phyloP scores from a whole-genome alignment of 2,113 vertebrate genomes.

The Verasper variegatus region DNA sequence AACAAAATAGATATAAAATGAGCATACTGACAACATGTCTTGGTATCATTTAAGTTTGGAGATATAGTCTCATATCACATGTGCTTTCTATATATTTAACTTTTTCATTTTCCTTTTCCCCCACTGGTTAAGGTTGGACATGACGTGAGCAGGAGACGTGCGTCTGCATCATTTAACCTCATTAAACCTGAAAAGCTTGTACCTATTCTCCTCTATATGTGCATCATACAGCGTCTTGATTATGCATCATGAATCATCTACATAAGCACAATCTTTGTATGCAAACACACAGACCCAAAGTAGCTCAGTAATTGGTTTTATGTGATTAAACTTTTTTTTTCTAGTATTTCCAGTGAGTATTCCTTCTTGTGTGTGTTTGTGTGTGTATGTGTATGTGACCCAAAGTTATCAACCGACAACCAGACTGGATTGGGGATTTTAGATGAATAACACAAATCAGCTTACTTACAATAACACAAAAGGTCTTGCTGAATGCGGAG shows the following conservation, averaged over 20 bases:
- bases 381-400: conserved; percentile 31
- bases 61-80: too few species aligned
- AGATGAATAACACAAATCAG: conserved; percentile 71
- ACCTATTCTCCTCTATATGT: not conserved
- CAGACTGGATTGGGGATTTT: conserved; percentile 64
- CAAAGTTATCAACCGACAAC: conserved; percentile 59
- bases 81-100: not conserved
- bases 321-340: conserved; percentile 36
- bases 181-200: not conserved
- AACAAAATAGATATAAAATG: too few species aligned
- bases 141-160: not conserved
- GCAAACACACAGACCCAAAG: conserved; percentile 6
- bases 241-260: conserved; percentile 3
- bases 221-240: not conserved
- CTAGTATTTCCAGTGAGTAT: conserved; percentile 2
- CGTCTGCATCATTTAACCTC: not conserved
- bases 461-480: conserved; percentile 65
- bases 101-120: not conserved
- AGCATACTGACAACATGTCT: too few species aligned
- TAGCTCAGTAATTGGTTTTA: conserved; percentile 48
- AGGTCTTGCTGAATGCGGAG: conserved; percentile 42
- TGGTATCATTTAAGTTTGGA: too few species aligned
- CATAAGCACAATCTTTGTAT: not conserved
- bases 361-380: conserved; percentile 13
- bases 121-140: not conserved